Percentiles rank a stretch among this genome's conserved stretches.
phyloP scores from a whole-genome alignment of 2,888 invertebrate species.

The Sesia apiformis region DNA sequence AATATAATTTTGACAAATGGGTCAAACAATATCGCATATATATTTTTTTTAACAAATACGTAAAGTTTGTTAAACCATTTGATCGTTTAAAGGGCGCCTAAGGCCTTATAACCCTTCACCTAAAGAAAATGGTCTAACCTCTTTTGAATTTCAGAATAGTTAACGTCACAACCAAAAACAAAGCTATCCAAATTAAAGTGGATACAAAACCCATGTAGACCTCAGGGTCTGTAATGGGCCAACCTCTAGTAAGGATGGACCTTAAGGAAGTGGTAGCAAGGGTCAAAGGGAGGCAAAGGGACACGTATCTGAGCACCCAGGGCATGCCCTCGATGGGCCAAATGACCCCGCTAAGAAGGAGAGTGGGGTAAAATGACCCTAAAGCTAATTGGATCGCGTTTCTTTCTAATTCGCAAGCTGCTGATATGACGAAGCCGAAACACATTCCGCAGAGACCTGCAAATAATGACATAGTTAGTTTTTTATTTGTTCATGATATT shows the following conservation, averaged over 20 bases:
- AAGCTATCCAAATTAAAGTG: slow-evolving; percentile 88
- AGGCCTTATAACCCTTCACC: too few species aligned
- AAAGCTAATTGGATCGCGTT: slow-evolving; percentile 95
- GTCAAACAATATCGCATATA: too few species aligned
- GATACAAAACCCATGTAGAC: slow-evolving; percentile 93
- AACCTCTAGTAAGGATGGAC: slow-evolving; percentile 90
- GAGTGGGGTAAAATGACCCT: slow-evolving; percentile 95
- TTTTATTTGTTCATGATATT: background rate
- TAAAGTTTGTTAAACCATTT: too few species aligned
- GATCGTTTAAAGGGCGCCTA: too few species aligned
- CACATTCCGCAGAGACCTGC: slow-evolving; percentile 94
- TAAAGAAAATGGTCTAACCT: slow-evolving; percentile 61
- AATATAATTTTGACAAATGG: too few species aligned
- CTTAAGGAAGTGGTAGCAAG: slow-evolving; percentile 93
- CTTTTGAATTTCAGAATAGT: slow-evolving; percentile 87
- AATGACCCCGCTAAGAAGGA: slow-evolving; percentile 93
- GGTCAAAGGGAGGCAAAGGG: slow-evolving; percentile 89
- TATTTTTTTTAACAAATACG: too few species aligned
- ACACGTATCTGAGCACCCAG: slow-evolving; percentile 84
- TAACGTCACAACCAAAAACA: slow-evolving; percentile 86
- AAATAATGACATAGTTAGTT: slow-evolving; percentile 2
- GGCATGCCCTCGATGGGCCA: slow-evolving; percentile 99
- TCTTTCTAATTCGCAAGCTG: slow-evolving; percentile 91
- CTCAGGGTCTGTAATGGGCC: slow-evolving; percentile 85
- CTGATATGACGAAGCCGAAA: slow-evolving; percentile 95